Percentiles rank a stretch among this genome's conserved stretches.
phyloP scores from a whole-genome alignment of 2,888 invertebrate species.

The Mantis religiosa region DNA sequence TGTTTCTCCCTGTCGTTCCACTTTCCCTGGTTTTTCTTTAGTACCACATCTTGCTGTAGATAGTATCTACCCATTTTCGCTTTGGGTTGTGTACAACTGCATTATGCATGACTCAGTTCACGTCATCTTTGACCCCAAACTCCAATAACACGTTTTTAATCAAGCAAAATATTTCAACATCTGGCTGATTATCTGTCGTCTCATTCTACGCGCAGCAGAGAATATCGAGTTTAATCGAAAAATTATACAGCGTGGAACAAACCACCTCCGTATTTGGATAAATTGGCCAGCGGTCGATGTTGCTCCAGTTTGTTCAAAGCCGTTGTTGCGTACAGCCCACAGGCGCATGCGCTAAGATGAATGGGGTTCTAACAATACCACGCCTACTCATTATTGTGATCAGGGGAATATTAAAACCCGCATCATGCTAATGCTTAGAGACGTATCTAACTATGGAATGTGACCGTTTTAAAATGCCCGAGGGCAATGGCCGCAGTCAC shows the following conservation, averaged over 20 bases:
- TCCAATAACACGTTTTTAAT: not conserved
- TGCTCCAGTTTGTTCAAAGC: not conserved
- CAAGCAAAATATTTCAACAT: not conserved
- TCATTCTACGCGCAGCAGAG: not conserved
- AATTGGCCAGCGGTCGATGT: not conserved
- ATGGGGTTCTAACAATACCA: not conserved
- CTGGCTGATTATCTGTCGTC: not conserved
- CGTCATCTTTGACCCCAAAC: not conserved
- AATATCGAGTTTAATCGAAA: not conserved
- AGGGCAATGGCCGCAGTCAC: not conserved
- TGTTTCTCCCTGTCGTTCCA: too few relatives aligned
- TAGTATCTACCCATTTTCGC: too few relatives aligned
- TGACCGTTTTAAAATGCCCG: not conserved
- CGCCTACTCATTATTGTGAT: not conserved
- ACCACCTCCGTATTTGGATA: not conserved
- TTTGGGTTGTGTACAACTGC: too few relatives aligned
- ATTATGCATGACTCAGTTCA: not conserved
- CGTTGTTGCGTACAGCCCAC: not conserved
- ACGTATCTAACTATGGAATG: not conserved
- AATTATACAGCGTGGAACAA: not conserved
- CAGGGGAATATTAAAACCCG: not conserved
- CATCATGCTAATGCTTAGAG: not conserved
- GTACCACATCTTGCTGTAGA: too few relatives aligned
- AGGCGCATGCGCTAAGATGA: not conserved
- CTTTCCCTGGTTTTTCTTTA: too few relatives aligned